These are phyloP conservation scores for Amiota mariae DNA, from an alignment of 2,888 invertebrate genomes.

Conservation along the genomic window DNA sequence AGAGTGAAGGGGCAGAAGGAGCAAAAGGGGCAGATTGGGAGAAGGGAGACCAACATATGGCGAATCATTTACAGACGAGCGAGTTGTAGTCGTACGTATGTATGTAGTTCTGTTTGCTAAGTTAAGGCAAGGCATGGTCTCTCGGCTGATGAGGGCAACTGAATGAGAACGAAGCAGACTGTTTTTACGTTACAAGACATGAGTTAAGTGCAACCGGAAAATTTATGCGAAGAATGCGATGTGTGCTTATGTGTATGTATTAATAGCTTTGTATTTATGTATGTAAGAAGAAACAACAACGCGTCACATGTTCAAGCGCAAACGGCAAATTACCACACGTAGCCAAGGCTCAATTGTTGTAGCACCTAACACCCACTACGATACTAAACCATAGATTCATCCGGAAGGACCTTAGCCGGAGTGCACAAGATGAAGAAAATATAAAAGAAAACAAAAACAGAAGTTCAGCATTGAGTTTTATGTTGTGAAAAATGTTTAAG, in stretches of 20 bases:
- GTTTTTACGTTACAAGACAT: slow-evolving; percentile 45
- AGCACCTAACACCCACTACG: slow-evolving; percentile 12
- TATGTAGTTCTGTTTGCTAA: no score
- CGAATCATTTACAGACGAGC: neutral
- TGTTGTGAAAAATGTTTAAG: slow-evolving; percentile 17
- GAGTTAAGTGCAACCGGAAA: slow-evolving; percentile 64
- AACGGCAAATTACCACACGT: slow-evolving; percentile 21
- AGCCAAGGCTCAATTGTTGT: slow-evolving; percentile 13
- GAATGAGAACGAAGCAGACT: slow-evolving; percentile 42
- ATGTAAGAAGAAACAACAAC: slow-evolving; percentile 8
- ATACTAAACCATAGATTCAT: neutral
- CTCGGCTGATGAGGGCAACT: neutral
- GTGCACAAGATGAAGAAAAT: neutral
- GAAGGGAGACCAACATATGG: neutral
- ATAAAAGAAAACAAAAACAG: neutral
- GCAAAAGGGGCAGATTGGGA: neutral
- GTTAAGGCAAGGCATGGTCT: neutral
- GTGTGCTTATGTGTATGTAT: slow-evolving; percentile 45
- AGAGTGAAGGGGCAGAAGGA: no score
- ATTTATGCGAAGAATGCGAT: slow-evolving; percentile 69
- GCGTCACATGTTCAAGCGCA: slow-evolving; percentile 14
- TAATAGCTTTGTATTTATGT: no score
- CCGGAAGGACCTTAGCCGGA: neutral
- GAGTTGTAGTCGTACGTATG: no score
- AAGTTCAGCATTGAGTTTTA: slow-evolving; percentile 17